A percentile compares a stretch with the other conserved stretches of the same genome.
phyloP scores from a whole-genome alignment of 2,888 invertebrate genomes.

The Plemyria rubiginata region DNA sequence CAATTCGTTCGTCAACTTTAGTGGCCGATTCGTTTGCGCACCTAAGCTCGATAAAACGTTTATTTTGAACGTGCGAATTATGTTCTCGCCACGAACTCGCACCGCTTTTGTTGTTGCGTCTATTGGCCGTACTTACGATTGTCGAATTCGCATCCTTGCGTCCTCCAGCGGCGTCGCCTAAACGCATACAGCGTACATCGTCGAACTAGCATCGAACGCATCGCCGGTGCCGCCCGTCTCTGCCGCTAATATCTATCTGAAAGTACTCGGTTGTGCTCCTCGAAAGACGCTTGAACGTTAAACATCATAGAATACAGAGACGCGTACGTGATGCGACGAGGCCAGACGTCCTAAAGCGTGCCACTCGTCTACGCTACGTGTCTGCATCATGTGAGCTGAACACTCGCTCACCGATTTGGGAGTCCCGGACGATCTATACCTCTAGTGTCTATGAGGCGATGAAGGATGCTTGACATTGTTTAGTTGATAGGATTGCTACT shows the following conservation, averaged over 20 bases:
- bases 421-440: background rate
- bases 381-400: background rate
- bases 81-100: constrained; percentile 35
- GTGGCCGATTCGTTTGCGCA: constrained; percentile 28
- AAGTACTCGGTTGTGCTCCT: constrained; percentile 76
- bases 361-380: constrained; percentile 5
- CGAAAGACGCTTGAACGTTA: constrained; percentile 32
- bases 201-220: constrained; percentile 63
- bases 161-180: constrained; percentile 67
- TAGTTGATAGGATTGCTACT: constrained; percentile 35
- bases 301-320: constrained; percentile 24
- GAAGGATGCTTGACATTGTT: constrained; percentile 39
- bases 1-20: constrained; percentile 21
- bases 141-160: constrained; percentile 50
- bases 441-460: constrained; percentile 21
- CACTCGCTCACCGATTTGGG: background rate
- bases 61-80: constrained; percentile 22
- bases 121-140: constrained; percentile 71
- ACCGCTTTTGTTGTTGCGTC: constrained; percentile 41
- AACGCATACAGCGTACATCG: constrained; percentile 59
- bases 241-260: constrained; percentile 74
- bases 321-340: constrained; percentile 10
- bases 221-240: constrained; percentile 59
- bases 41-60: constrained; percentile 7
- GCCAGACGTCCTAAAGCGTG: constrained; percentile 21